These are phyloP conservation scores for Drosophila kanapiae DNA, from an alignment of 1,140 invertebrate genomes.

Conservation along the genomic window DNA sequence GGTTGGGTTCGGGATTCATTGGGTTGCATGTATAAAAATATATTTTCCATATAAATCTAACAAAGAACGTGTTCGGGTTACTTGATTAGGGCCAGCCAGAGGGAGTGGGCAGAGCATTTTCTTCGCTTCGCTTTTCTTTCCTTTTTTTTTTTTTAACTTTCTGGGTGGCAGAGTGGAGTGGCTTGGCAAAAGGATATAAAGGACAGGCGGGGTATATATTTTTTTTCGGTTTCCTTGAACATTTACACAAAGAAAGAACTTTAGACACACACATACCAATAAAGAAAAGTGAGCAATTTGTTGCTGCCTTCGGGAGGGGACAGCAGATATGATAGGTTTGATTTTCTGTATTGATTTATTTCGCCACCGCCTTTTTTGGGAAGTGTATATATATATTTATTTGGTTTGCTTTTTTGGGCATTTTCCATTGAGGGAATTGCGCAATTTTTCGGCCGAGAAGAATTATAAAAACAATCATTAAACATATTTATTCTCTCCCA, in stretches of 20 bases:
- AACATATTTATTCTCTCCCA: conserved; percentile 59
- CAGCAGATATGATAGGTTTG: conserved; percentile 33
- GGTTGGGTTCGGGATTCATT: conserved; percentile 43
- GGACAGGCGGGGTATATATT: conserved; percentile 34
- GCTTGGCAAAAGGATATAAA: conserved; percentile 31
- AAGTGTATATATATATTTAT: conserved; percentile 64
- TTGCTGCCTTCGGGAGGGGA: conserved; percentile 16
- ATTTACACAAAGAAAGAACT: conserved; percentile 54
- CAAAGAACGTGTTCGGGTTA: conserved; percentile 82
- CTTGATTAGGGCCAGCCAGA: conserved; percentile 72
- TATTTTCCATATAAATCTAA: conserved; percentile 83
- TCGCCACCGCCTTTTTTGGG: conserved; percentile 18
- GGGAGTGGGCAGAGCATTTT: conserved; percentile 57
- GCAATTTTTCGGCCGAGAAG: conserved; percentile 55
- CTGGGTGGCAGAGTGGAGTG: conserved; percentile 3
- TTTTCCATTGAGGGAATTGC: conserved; percentile 60
- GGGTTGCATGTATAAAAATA: conserved; percentile 77
- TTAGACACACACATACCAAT: conserved; percentile 43
- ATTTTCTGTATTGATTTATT: conserved; percentile 71
- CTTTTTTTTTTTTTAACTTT: conserved; percentile 1
- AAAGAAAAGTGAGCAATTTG: conserved; percentile 78
- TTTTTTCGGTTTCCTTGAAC: conserved; percentile 72
- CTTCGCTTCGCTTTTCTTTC: conserved; percentile 5
- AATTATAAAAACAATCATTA: conserved; percentile 81
- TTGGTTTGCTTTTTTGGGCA: conserved; percentile 39